Evolutionary conservation across 2,113 vertebrate genomes (phyloP), one percentile per base, ranked within the genome.

Genomic region (Burhinus bistriatus): DNA sequence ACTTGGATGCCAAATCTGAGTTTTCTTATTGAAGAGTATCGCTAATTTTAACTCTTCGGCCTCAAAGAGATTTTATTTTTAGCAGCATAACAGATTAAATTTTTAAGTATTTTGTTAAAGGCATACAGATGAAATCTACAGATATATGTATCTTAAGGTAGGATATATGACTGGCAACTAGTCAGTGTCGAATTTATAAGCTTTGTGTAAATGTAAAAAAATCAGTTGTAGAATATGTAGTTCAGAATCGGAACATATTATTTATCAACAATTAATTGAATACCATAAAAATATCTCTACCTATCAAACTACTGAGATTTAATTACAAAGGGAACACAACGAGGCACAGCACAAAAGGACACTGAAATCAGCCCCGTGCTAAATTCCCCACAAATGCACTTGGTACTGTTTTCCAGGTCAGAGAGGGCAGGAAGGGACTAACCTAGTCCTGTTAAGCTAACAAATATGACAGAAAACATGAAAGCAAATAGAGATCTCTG

Each of bases 391-490:
- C 2, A 2, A 79, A 76, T 14, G 11, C 51, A 57, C 36, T 61
- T 47, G 47, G 38, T 62, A 17, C n/a, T 23, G 4, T 64, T 81
- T 89, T 90, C 96, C 93, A 97, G 61, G 80, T 95, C 70, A 95
- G 65, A 93, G 66, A 92, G 12, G 77, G 32, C 42, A 83, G 27
- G 90, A 91, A 93, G 70, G 62, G 72, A 94, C 91, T 94, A 93
- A 98, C 36, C 55, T 17, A 70, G 64, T 61, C 45, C 38, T 49
- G 17, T 57, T 88, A 85, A 68, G 44, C 30, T 86, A 96, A 91
- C 26, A 83, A 52, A 94, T 71, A 65, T 11, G 70, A 84, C 55
- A 92, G 55, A 80, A 81, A 79, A 69, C 45, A 81, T 51, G 34
- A 90, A 89, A 95, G 69, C 32, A 87, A 61, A 70, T 20, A 45